These are phyloP conservation scores for Hypomecis atomaria DNA, from an alignment of 2,888 invertebrate species.

Conservation along the genomic window DNA sequence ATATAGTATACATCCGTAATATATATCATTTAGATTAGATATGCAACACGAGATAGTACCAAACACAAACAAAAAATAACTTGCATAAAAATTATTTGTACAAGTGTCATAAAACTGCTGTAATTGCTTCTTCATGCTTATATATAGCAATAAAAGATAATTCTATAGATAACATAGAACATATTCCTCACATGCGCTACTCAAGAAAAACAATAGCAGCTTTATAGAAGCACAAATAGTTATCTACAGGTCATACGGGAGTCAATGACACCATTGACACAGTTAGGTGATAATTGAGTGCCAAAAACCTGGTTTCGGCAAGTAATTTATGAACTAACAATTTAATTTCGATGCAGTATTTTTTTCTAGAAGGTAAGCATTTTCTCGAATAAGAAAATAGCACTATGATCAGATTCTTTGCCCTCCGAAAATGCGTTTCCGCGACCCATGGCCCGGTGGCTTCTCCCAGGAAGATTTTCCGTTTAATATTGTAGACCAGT, in stretches of 20 bases:
- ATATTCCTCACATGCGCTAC: not conserved
- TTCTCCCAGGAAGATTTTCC: no score
- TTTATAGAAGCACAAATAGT: not conserved
- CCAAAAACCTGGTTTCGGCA: conserved; percentile 2
- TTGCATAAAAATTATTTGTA: conserved; percentile 6
- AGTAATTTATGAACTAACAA: no score
- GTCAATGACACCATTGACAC: conserved; percentile 6
- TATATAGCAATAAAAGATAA: conserved; percentile 15
- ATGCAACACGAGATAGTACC: not conserved
- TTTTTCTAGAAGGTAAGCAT: no score
- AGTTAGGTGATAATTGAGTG: conserved; percentile 1
- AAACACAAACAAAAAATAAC: conserved; percentile 14
- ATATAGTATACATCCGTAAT: not conserved
- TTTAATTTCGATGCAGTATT: no score
- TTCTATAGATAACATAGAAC: conserved; percentile 8
- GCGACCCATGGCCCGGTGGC: no score
- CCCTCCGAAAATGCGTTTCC: no score
- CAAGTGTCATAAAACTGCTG: conserved; percentile 13
- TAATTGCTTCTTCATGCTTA: conserved; percentile 6
- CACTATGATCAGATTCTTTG: no score
- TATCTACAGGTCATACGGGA: not conserved
- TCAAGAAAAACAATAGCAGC: not conserved
- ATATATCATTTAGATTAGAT: conserved; percentile 14
- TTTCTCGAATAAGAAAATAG: no score
- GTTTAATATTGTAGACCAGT: no score